Evolutionary conservation across 2,888 invertebrate species (phyloP), one percentile per base, ranked within the genome.

Genomic region (Lottia scabra): DNA sequence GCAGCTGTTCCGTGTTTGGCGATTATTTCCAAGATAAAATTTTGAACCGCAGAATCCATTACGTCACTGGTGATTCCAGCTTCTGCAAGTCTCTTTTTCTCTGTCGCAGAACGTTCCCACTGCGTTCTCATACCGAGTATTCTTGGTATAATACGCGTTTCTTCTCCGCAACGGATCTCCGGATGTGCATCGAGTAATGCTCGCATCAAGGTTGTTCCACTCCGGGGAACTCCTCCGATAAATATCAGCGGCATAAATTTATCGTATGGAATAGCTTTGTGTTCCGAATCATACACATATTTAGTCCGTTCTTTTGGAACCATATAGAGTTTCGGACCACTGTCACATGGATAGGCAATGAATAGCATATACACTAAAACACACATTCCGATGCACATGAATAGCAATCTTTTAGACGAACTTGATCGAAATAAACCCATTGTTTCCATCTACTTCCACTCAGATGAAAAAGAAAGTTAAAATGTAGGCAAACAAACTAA

Each of bases 131-230:
- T 94, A 90, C 97, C 97, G 79, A 99, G 93, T 86, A 99, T 94
- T 83, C 98, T 93, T 68, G 98, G 99, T 89, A 99, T 97, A 71
- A 99, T 97, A 81, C 98, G 96, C 0, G 91, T 91, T 91, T 99
- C 99, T 91, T 98, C 97, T 26, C 98, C 98, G 90, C 98, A 98
- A 90, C 97, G 94, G 87, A 99, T 95, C 88, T 96, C 95, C 27
- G 97, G 96, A 92, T 99, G 98, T 78, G 98, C 98, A 91, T 99
- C 98, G 84, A 99, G 92, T 96, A 99, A 96, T 78, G 98, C 98
- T 85, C 98, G 93, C 95, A 98, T 96, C 82, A 99, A 92, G 77
- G 98, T 99, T 66, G 98, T 99, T 70, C 98, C 99, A 67, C 97
- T 98, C 83, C 98, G 93, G 70, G 99, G 98, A 87, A 98, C 97